A percentile compares a stretch with the other conserved stretches of the same genome.
phyloP scores from a whole-genome alignment of 2,797 vertebrate genomes.

The Sciurus vulgaris region DNA sequence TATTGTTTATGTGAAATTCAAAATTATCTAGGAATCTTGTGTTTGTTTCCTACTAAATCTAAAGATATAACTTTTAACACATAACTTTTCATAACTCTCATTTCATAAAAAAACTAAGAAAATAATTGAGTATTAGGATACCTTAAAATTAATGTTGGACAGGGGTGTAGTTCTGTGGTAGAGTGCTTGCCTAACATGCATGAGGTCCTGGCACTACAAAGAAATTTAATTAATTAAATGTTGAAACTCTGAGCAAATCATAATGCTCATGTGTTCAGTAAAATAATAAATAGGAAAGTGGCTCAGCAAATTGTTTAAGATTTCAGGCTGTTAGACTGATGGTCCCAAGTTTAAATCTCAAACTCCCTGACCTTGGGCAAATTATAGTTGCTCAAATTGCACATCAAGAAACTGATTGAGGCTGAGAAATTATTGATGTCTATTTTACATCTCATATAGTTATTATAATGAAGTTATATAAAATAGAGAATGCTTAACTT shows the following conservation, averaged over 20 bases:
- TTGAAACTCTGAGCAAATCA: not conserved
- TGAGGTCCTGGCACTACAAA: not conserved
- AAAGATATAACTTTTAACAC: not conserved
- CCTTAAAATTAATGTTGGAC: not conserved
- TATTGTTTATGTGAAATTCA: conserved; percentile 42
- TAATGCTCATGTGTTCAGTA: not conserved
- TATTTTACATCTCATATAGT: not conserved
- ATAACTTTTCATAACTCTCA: not conserved
- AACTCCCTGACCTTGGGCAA: not conserved
- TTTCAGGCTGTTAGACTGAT: not conserved
- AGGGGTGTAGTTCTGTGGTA: not conserved
- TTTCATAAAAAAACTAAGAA: not conserved
- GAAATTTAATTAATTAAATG: not conserved
- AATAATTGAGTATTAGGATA: conserved; percentile 33
- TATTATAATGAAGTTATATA: not conserved
- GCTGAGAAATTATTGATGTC: not conserved
- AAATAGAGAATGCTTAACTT: not conserved
- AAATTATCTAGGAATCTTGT: not conserved
- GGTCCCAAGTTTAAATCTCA: conserved; percentile 18
- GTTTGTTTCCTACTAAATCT: conserved; percentile 25
- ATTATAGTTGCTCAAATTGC: conserved; percentile 1
- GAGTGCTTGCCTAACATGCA: not conserved
- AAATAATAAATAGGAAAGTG: not conserved
- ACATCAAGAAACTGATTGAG: not conserved
- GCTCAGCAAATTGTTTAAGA: not conserved